Base-by-base conservation (phyloP, 2,888 invertebrate species). In the Leucoptera coffeella region DNA sequence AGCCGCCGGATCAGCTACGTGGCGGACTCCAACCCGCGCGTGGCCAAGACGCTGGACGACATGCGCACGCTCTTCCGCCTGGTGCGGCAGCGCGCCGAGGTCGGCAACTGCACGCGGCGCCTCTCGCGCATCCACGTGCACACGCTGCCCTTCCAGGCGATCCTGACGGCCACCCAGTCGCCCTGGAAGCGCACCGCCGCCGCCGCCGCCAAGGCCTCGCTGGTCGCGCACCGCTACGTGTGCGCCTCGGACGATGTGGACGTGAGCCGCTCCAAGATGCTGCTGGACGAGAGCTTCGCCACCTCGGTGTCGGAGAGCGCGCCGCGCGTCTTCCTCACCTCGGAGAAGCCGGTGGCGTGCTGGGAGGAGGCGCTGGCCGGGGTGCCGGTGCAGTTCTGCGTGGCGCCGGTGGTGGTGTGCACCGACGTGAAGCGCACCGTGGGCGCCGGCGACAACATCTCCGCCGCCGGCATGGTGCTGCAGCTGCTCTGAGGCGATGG, bases 401-500 rank as follows among this genome's bases (percentile, higher is more conserved):
- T 90, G 4, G 86, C 89, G 1, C 89, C 90, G 0, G 88, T 88
- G 4, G 58, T 90, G 14, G 86, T 90, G 3, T 90, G 90, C 43
- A 87, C 85, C 0, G 75, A 84, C 38, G 86, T 85, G 1, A 76
- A 79, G 31, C 78, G 88, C 41, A 90, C 90, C 1, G 89, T 85
- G 0, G 90, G 90, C 1, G 89, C 87, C 7, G 90, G 90, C 1
- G 90, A 90, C 47, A 90, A 89, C 45, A 85, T 90, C 35, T 89
- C 89, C 1, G 85, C 88, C n/a, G 85, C 89, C 2, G 89, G 87
- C n/a, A 58, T 90, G 10, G 81, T 78, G n/a, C 58, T 79, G 28
- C 82, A 82, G 50, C 73, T 82, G 31, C n/a, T n/a, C n/a, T n/a
- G n/a, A n/a, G n/a, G n/a, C n/a, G n/a, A n/a, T n/a, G n/a, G n/a